Base-by-base conservation (phyloP, 2,113 vertebrate genomes). In the Ameiurus melas region DNA sequence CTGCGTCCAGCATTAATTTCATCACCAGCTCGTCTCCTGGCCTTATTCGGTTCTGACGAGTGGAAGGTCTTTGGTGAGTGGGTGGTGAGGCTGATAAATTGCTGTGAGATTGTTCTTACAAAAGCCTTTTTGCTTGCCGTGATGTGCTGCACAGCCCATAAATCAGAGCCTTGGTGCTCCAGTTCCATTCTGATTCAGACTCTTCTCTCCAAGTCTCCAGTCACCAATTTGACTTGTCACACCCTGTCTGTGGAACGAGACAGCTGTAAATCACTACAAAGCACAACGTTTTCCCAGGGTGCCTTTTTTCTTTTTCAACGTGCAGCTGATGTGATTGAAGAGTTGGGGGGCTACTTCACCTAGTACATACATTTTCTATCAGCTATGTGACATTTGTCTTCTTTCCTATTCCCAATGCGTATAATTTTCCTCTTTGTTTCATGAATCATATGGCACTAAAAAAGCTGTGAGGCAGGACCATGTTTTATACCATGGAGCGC, bases 71-170 rank as follows among this genome's bases (percentile, higher is more conserved):
- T 39, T 47, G 57, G 58, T 39, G 83, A 87, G 86, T 81, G 85
- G 84, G 64, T 33, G 86, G 78, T 68, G 77, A 71, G 64, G 17
- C 85, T 95, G 93, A 96, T 95, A 91, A 94, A 96, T 96, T 92
- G 87, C 91, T 89, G 83, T 88, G 89, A 93, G 92, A 93, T 93
- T 85, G 93, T 93, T 94, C 93, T 91, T 92, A 93, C 92, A 94
- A 94, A 93, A 91, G 89, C 90, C 88, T 68, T 66, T 30, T 80
- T 75, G n/a, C 83, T 36, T 55, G 79, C 51, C 22, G 91, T 71
- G 87, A 87, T 60, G 75, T 39, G 81, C n/a, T 75, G 91, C 83
- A 89, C 91, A 93, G 90, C 92, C 91, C 91, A 93, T 95, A 95
- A 95, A 95, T 96, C 94, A 95, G 90, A 88, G 89, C 85, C 83